Base-by-base conservation (phyloP, 2,888 invertebrate genomes). In the Drosophila diplacantha region DNA sequence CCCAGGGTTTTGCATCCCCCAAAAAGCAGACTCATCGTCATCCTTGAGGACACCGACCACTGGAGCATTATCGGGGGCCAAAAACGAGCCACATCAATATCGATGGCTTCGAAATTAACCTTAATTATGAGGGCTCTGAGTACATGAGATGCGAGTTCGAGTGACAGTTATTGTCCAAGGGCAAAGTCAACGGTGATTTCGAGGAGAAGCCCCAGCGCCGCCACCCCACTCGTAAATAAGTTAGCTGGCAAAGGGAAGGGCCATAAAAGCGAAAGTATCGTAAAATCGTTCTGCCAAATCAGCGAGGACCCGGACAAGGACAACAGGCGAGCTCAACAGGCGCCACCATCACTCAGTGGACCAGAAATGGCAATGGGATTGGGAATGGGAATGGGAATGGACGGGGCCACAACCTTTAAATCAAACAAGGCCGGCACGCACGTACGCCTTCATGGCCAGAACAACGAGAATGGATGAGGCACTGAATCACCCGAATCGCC, bases 231-330 rank as follows among this genome's bases (percentile, higher is more conserved):
- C 69, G 69, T 69, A 69, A 69, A 69, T 69, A 69, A 70, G 69
- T 70, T 53, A 57, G 67, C 49, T 37, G 53, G 63, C 52, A 39
- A 70, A 49, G 49, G 61, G 50, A 58, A 38, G 56, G 32, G 59
- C 46, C 62, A 68, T 68, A 69, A 68, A 67, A 69, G 61, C 50
- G 51, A 69, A 69, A 61, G 70, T 55, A 55, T 62, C 62, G 54
- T 69, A 69, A 68, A 68, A 49, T 35, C 55, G 55, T 46, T 55
- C 70, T 60, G 60, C 60, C 65, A 69, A 66, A 69, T 68, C 52
- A 53, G 61, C 44, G 50, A 32, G 22, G 20, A 26, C 38, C 18
- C 24, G 12, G 38, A n/a, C 32, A 52, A 35, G 57, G 35, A 49
- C 41, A 44, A 34, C 32, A 31, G 22, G 37, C 7, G n/a, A 46